A percentile compares a stretch with the other conserved stretches of the same genome.
Evolutionary conservation across 2,113 vertebrate genomes (phyloP).

Genomic region (Neotoma lepida): DNA sequence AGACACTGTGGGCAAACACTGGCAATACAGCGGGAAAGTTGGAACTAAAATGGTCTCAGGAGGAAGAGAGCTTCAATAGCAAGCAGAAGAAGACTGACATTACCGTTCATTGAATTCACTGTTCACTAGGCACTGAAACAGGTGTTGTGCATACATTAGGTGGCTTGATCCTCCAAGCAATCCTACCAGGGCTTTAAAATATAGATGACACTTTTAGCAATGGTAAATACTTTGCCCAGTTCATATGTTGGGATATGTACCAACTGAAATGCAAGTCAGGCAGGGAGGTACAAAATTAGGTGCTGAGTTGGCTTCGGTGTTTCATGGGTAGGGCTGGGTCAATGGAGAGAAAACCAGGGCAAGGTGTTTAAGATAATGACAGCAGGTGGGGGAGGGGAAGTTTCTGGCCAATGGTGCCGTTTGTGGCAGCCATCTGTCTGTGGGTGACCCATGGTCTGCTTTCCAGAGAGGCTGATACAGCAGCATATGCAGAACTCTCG

Average conservation of each 20-base stretch:
- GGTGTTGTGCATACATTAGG: neutral
- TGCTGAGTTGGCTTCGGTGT: neutral
- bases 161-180: neutral
- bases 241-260: neutral
- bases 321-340: neutral
- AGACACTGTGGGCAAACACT: neutral
- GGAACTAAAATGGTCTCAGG: neutral
- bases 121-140: neutral
- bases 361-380: neutral
- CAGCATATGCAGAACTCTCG: constrained; percentile 64
- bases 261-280: neutral
- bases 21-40: neutral
- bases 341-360: neutral
- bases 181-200: neutral
- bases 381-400: neutral
- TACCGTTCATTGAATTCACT: neutral
- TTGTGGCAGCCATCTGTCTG: constrained; percentile 71
- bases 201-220: neutral
- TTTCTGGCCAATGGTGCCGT: neutral
- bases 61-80: neutral
- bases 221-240: neutral
- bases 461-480: constrained; percentile 53
- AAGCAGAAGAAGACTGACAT: neutral
- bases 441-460: constrained; percentile 52
- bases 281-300: neutral